Conservation (phyloP, 2,888 invertebrate species). For the Spicauda simplicius region DNA sequence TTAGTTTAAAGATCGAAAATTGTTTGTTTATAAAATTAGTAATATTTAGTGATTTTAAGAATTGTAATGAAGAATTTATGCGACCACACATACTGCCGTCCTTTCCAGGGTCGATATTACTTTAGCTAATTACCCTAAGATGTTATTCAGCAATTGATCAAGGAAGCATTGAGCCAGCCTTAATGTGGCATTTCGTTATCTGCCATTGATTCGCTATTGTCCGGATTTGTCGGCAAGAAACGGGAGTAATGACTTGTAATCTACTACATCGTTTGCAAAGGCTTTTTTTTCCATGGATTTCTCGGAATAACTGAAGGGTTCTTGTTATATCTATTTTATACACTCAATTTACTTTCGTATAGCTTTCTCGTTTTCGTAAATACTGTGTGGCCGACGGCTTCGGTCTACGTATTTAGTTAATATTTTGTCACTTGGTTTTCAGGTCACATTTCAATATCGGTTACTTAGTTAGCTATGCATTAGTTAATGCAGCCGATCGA, state of each 20-base stretch:
- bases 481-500: too few relatives aligned
- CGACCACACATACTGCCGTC: too few relatives aligned
- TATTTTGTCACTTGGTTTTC: too few relatives aligned
- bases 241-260: conserved; percentile 30
- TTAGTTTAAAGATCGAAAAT: too few relatives aligned
- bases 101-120: too few relatives aligned
- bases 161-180: conserved; percentile 4
- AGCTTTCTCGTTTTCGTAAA: background rate
- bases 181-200: conserved; percentile 15
- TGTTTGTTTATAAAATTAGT: too few relatives aligned
- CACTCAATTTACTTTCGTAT: background rate
- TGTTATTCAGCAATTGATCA: conserved; percentile 5
- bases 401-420: too few relatives aligned
- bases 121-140: background rate
- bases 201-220: conserved; percentile 29
- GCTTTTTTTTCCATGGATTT: background rate
- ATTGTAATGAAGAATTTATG: too few relatives aligned
- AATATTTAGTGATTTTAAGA: too few relatives aligned
- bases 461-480: too few relatives aligned
- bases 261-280: conserved; percentile 24
- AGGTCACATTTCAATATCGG: too few relatives aligned
- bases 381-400: too few relatives aligned
- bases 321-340: background rate
- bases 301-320: background rate
- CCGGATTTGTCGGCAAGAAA: conserved; percentile 25